These are phyloP conservation scores for Caretta caretta DNA, from an alignment of 2,113 vertebrate genomes.

Conservation along the genomic window DNA sequence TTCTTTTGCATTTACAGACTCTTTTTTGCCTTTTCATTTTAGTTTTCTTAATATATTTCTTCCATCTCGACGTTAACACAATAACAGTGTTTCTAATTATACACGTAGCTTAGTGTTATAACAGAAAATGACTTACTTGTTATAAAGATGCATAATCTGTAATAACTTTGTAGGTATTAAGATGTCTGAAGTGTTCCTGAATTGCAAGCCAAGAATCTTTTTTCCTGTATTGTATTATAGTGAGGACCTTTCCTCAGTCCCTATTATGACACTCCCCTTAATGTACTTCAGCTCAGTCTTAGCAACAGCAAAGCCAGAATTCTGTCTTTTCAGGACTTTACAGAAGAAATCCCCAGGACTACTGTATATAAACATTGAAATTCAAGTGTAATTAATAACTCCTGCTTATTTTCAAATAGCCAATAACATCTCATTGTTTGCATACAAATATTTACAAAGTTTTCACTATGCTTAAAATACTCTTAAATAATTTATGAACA, in stretches of 20 bases:
- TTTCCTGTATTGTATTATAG: background rate
- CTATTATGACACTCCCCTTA: background rate
- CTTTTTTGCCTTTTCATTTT: background rate
- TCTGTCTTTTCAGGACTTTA: background rate
- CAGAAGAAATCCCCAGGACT: background rate
- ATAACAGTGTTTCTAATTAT: background rate
- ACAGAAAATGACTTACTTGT: background rate
- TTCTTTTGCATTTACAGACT: background rate
- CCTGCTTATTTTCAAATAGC: background rate
- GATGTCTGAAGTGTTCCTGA: background rate
- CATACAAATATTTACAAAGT: background rate
- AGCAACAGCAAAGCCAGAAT: background rate
- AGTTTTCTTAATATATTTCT: background rate
- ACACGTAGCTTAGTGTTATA: background rate
- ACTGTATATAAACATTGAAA: background rate
- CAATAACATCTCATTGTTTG: background rate
- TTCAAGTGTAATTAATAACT: background rate
- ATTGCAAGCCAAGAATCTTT: background rate
- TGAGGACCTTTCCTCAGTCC: background rate
- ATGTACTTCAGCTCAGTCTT: background rate
- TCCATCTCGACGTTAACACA: background rate
- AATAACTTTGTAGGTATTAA: background rate
- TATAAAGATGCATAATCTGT: background rate
- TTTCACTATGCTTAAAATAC: background rate
- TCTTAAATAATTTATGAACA: background rate